A percentile compares a stretch with the other conserved stretches of the same genome.
Evolutionary conservation across 2,113 vertebrate species (phyloP).

Genomic region (Pelodiscus sinensis): DNA sequence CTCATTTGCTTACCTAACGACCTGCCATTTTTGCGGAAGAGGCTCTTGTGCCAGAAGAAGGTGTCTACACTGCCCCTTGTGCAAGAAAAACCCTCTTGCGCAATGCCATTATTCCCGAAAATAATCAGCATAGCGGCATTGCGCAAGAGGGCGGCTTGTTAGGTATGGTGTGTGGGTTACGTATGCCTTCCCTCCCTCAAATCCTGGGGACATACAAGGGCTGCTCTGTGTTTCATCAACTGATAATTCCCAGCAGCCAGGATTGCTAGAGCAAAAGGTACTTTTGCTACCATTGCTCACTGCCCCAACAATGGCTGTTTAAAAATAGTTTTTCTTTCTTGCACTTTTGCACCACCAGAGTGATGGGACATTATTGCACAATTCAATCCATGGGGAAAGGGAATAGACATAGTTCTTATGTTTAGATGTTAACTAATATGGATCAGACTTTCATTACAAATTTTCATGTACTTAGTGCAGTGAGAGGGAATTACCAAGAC

Average conservation of each 20-base stretch:
- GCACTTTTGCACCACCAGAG: background rate
- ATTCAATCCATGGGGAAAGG: fast-evolving
- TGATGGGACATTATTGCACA: background rate
- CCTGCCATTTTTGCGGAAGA: too few relatives aligned
- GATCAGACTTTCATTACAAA: background rate
- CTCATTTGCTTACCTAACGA: too few relatives aligned
- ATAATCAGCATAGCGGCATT: too few relatives aligned
- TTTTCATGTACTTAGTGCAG: fast-evolving
- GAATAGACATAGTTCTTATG: background rate
- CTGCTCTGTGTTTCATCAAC: background rate
- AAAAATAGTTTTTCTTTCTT: background rate
- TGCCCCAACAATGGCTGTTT: background rate
- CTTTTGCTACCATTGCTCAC: background rate
- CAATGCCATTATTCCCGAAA: too few relatives aligned
- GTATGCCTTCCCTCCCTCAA: fast-evolving
- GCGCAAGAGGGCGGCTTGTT: too few relatives aligned
- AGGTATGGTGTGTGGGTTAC: too few relatives aligned
- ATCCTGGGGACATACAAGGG: background rate
- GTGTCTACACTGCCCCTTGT: too few relatives aligned
- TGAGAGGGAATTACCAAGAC: background rate
- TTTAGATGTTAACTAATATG: background rate
- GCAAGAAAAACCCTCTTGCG: too few relatives aligned
- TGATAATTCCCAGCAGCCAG: background rate
- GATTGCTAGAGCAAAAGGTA: fast-evolving
- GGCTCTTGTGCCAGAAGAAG: too few relatives aligned